phyloP scores from a whole-genome alignment of 2,113 vertebrate genomes.

The Oryzias melastigma region DNA sequence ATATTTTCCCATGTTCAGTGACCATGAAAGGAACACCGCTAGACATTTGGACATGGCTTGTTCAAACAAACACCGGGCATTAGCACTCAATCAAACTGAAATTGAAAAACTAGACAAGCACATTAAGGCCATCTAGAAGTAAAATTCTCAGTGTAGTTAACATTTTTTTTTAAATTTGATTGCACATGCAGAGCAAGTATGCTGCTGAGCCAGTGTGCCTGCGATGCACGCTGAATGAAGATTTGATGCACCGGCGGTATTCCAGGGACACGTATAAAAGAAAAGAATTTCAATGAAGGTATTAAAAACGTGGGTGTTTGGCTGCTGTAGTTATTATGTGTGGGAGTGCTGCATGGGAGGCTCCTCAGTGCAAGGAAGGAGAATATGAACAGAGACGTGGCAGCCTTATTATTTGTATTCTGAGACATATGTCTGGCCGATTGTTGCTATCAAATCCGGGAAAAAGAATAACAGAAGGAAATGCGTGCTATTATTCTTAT shows the following conservation, averaged over 20 bases:
- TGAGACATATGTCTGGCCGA: conserved; percentile 47
- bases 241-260: conserved; percentile 25
- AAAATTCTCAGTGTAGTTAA: neutral
- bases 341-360: conserved; percentile 29
- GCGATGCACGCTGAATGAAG: conserved; percentile 32
- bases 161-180: conserved; percentile 3
- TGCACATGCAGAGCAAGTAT: conserved; percentile 3
- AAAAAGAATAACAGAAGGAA: conserved; percentile 31
- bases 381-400: conserved; percentile 5
- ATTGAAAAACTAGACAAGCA: conserved; percentile 23
- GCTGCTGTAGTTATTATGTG: conserved; percentile 23
- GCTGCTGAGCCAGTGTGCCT: conserved; percentile 2
- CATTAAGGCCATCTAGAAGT: conserved; percentile 12
- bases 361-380: neutral
- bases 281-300: conserved; percentile 42
- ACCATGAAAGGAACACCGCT: conserved; percentile 47
- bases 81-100: conserved; percentile 63
- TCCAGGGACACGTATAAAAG: conserved; percentile 25
- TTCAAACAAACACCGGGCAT: conserved; percentile 66
- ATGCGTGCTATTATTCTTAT: conserved; percentile 55
- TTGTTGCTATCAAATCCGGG: conserved; percentile 40
- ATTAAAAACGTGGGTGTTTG: conserved; percentile 9
- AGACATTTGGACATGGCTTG: conserved; percentile 57
- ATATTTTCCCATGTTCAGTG: conserved; percentile 65
- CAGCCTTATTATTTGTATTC: conserved; percentile 31